Conservation (phyloP, 1,140 invertebrate genomes). For the Macrobrachium rosenbergii region DNA sequence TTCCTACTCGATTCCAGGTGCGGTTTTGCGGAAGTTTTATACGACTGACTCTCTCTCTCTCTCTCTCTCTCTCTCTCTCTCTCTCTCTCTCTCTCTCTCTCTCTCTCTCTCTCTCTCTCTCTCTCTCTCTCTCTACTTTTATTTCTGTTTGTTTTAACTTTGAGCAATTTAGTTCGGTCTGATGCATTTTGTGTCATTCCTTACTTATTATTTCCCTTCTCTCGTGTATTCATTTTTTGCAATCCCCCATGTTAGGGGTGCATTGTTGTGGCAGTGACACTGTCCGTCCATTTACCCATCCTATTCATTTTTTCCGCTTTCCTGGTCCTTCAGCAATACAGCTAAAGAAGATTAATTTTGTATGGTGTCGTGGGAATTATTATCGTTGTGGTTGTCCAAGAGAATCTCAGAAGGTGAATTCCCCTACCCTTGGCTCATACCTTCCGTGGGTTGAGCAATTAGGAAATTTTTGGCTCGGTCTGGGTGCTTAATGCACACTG, state of each 20-base stretch:
- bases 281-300: no score
- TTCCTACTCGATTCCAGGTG: neutral
- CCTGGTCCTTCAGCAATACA: neutral
- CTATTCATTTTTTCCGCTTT: neutral
- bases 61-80: slow-evolving; percentile 2
- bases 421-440: no score
- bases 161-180: neutral
- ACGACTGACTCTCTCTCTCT: neutral
- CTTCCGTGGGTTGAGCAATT: no score
- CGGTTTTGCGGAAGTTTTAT: neutral
- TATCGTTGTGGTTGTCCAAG: neutral
- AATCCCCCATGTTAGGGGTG: no score
- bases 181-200: neutral
- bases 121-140: neutral
- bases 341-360: neutral
- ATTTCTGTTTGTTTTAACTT: neutral
- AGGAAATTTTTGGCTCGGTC: no score
- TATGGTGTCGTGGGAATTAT: neutral
- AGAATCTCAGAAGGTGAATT: no score
- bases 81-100: neutral
- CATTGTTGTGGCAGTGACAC: no score
- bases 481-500: no score
- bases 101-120: slow-evolving; percentile 1
- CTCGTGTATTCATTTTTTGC: no score
- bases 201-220: neutral